These are phyloP conservation scores for Tanaodytes sp. DNA, from an alignment of 2,888 invertebrate species.

Conservation along the genomic window DNA sequence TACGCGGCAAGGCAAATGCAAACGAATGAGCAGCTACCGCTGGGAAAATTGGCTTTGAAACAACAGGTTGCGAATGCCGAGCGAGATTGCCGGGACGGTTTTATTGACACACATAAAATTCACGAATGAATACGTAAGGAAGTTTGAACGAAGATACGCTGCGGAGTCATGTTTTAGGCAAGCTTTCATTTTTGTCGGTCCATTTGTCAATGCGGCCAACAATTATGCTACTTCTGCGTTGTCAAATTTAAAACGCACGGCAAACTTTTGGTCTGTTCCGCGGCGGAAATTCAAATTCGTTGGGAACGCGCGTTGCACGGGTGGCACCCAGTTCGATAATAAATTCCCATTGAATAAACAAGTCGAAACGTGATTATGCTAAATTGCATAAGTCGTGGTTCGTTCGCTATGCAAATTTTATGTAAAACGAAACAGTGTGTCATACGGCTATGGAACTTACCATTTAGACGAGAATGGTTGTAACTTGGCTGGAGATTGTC, in stretches of 20 bases:
- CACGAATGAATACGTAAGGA: conserved; percentile 17
- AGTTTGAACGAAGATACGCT: conserved; percentile 11
- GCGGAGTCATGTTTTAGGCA: conserved; percentile 6
- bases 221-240: no score
- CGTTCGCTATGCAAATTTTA: conserved; percentile 30
- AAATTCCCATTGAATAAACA: conserved; percentile 30
- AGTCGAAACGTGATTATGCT: conserved; percentile 27
- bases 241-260: no score
- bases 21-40: conserved; percentile 8
- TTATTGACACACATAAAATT: conserved; percentile 25
- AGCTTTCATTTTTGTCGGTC: neutral
- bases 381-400: conserved; percentile 20
- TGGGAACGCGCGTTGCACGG: no score
- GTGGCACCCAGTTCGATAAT: no score
- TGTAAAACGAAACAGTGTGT: conserved; percentile 24
- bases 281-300: no score
- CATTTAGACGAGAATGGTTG: conserved; percentile 42
- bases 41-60: conserved; percentile 23
- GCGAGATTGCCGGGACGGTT: conserved; percentile 31
- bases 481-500: conserved; percentile 32
- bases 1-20: conserved; percentile 7
- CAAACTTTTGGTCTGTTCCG: no score
- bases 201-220: no score
- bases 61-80: neutral
- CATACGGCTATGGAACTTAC: conserved; percentile 35